Base-by-base conservation (phyloP, 2,113 vertebrate species). In the Cisticola juncidis region DNA sequence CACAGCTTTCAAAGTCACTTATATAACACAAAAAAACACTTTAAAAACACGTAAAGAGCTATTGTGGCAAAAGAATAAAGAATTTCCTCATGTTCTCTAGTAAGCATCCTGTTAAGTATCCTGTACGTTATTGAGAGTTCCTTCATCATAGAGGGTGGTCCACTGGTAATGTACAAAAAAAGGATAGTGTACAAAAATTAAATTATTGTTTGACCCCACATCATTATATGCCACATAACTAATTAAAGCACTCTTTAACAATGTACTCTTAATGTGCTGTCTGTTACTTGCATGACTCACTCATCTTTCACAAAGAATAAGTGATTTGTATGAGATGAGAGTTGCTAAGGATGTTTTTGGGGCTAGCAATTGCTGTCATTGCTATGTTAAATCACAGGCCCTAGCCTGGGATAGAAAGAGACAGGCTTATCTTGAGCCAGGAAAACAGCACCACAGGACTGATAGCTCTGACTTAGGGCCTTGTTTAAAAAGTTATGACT, bases 121-220 rank as follows among this genome's bases (percentile, higher is more conserved):
- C 95, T 96, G 91, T 92, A 86, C 93, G 88, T 96, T 98, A 97
- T 97, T 97, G 93, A 82, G 95, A 95, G 79, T 95, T 94, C 95
- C 97, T 98, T 98, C 96, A 98, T 98, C 98, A 92, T 88, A 94
- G 97, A 97, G 98, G 98, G 98, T 99, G 98, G 98, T 99, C 98
- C 95, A 14, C 77, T 95, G 81, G 92, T 97, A 97, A 98, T 88
- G 97, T 97, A 97, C 96, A 96, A 97, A 97, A 94, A 98, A 97
- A 97, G 97, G 97, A 97, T 97, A 97, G 98, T 97, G 97, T 98
- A 98, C 97, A 98, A 98, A 98, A 98, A 99, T 98, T 98, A 97
- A 98, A 99, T 99, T 99, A 99, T 98, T 98, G 97, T 98, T 98
- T 98, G 98, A 99, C 98, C 98, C 95, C 94, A 69, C 96, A 97